Evolutionary conservation across 2,888 invertebrate genomes (phyloP).

Genomic region (Griposia aprilina): DNA sequence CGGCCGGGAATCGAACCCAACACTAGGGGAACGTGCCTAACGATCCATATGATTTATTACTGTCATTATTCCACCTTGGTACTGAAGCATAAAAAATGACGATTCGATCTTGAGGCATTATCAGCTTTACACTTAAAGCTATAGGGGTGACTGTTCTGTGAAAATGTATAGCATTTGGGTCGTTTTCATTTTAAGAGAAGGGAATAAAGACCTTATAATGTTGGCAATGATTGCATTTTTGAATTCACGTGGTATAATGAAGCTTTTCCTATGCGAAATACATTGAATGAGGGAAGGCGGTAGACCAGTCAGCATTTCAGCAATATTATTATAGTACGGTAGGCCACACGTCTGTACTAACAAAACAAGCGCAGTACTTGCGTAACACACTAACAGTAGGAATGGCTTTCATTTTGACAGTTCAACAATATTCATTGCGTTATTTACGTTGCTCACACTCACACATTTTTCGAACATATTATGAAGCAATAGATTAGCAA

Average conservation of each 20-base stretch:
- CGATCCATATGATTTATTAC: constrained; percentile 91
- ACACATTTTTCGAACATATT: too few species aligned
- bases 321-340: background rate
- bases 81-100: constrained; percentile 80
- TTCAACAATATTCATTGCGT: too few species aligned
- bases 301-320: constrained; percentile 10
- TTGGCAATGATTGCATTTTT: constrained; percentile 83
- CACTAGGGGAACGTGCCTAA: constrained; percentile 88
- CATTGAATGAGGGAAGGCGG: constrained; percentile 15
- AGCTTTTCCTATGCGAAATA: constrained; percentile 63
- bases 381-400: too few species aligned
- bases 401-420: too few species aligned
- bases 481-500: too few species aligned
- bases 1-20: constrained; percentile 88
- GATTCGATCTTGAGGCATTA: constrained; percentile 39
- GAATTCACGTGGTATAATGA: constrained; percentile 77
- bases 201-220: constrained; percentile 74
- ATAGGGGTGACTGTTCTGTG: constrained; percentile 52
- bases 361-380: background rate
- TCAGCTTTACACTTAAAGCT: constrained; percentile 40
- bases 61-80: constrained; percentile 84
- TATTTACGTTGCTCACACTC: too few species aligned
- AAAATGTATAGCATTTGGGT: constrained; percentile 12
- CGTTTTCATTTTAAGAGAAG: constrained; percentile 60
- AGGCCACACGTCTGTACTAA: background rate